Conservation (phyloP, 2,797 vertebrate species). For the Diglossa cyanea region DNA sequence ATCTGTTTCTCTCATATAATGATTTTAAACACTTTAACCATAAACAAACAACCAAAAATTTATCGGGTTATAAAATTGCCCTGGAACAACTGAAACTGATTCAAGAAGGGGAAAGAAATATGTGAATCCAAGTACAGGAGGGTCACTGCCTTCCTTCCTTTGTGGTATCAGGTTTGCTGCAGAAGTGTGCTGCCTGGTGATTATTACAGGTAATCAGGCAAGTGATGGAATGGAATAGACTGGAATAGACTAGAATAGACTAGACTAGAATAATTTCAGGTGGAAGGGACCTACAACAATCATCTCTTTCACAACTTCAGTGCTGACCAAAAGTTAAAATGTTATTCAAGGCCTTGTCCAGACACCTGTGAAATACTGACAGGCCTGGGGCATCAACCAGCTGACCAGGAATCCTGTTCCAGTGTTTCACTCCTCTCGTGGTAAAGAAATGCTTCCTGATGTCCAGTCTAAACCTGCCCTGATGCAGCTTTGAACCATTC, state of each 20-base stretch:
- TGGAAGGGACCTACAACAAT: neutral
- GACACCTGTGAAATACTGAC: neutral
- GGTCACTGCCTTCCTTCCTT: neutral
- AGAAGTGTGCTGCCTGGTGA: neutral
- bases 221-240: neutral
- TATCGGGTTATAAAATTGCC: neutral
- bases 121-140: neutral
- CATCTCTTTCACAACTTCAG: neutral
- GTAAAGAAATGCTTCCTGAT: neutral
- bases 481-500: neutral
- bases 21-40: neutral
- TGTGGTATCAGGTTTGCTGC: neutral
- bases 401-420: neutral
- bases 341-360: neutral
- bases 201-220: neutral
- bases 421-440: neutral
- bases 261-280: neutral
- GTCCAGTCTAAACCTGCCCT: neutral
- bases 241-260: neutral
- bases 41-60: neutral
- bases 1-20: neutral
- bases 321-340: neutral
- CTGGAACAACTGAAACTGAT: neutral
- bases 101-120: neutral
- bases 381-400: accelerated